Evolutionary conservation across 2,888 invertebrate species (phyloP).

Genomic region (Mythimna vitellina): DNA sequence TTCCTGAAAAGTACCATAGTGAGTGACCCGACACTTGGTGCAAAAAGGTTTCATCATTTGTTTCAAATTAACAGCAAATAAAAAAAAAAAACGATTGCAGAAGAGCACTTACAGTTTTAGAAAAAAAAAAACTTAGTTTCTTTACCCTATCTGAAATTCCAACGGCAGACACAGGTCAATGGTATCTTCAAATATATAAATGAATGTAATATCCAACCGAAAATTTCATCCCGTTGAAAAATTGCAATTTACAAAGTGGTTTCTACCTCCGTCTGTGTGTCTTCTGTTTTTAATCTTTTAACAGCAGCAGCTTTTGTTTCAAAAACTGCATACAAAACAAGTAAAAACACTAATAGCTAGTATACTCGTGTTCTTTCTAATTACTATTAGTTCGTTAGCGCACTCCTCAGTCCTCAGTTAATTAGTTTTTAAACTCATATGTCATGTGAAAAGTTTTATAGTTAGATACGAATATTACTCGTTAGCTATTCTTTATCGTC

Average conservation of each 20-base stretch:
- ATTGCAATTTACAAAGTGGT: slow-evolving; percentile 30
- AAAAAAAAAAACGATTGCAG: no score
- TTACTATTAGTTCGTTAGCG: slow-evolving; percentile 14
- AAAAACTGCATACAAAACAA: slow-evolving; percentile 1
- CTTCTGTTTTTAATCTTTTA: neutral
- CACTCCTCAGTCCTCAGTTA: slow-evolving; percentile 1
- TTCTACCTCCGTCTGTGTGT: neutral
- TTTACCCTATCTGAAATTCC: neutral
- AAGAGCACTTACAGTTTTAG: no score
- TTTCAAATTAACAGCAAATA: no score
- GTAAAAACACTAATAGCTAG: neutral
- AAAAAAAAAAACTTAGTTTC: neutral
- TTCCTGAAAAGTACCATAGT: no score
- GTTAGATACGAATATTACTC: neutral
- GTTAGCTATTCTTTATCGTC: neutral
- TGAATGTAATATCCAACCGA: neutral
- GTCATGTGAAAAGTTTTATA: slow-evolving; percentile 6
- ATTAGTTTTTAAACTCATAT: slow-evolving; percentile 34
- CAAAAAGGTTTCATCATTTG: no score
- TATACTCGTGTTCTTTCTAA: slow-evolving; percentile 8
- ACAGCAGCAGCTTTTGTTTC: neutral
- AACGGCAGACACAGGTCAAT: no score
- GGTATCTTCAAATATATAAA: neutral
- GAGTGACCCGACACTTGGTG: no score
- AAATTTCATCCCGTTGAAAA: slow-evolving; percentile 3